Base-by-base conservation (phyloP, 2,888 invertebrate genomes). In the Nephrotoma appendiculata region DNA sequence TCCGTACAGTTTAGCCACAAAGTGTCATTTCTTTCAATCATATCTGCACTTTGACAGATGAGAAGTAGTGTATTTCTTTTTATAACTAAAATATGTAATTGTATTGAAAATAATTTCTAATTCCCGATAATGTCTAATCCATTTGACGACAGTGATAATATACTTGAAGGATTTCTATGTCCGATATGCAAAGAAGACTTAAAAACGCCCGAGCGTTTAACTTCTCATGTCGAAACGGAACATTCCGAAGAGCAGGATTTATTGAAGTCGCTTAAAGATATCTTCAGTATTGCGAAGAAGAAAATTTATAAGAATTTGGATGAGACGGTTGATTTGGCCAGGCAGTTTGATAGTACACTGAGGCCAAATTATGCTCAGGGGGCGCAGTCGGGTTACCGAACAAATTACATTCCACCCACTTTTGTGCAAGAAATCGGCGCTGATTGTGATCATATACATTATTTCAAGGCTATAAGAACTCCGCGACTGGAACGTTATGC, bases 161-260 rank as follows among this genome's bases (percentile, higher is more conserved):
- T 97, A 89, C 92, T 96, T 87, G 98, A 99, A 92, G 99, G 99
- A 5, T 98, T 99, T 90, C 93, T 99, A 9, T 99, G 99, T 91
- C 98, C 99, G 0, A 97, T 98, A 89, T 99, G 99, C 90, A 96
- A 97, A 92, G 95, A 95, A 57, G 98, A 99, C 91, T 93, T 98
- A 85, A 96, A 96, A 90, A 96, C 97, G 12, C 95, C 97, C 6
- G 93, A 94, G 86, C 95, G 96, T 90, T 93, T 99, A 87, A 96
- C 96, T 87, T 94, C 94, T 88, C 99, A 99, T 92, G 98, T 98
- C 90, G 97, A 98, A 91, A 95, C 95, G 88, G 93, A 94, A 86
- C 98, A 99, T 91, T 95, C 95, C 87, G 96, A 98, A 90, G 97
- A 97, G 89, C 96, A 96, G 89, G 97, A 96, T 91, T 94, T 96